Conservation (phyloP, 1,140 invertebrate genomes). For the Ladona fulva region DNA sequence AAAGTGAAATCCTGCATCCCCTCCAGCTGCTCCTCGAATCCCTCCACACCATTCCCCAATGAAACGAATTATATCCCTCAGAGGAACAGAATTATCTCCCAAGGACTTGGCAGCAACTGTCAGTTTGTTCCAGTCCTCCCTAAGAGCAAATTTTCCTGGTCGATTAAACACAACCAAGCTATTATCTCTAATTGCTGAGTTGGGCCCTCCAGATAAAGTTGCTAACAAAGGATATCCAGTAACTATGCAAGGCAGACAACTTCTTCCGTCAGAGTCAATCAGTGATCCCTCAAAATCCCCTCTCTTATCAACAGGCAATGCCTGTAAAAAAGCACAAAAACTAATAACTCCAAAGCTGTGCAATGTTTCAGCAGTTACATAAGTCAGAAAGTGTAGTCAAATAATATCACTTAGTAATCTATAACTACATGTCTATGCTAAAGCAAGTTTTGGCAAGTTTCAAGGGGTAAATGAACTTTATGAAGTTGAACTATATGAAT, state of each 20-base stretch:
- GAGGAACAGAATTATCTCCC: background rate
- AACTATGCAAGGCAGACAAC: background rate
- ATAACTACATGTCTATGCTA: no score
- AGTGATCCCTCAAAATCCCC: background rate
- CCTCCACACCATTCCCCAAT: background rate
- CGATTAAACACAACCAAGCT: background rate
- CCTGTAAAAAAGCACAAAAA: background rate
- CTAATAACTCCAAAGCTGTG: no score
- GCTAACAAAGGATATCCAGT: background rate
- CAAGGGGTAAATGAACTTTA: no score
- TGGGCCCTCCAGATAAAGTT: background rate
- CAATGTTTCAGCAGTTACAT: no score
- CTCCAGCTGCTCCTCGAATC: background rate
- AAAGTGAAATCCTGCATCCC: background rate
- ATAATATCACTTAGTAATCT: no score
- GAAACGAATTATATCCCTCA: background rate
- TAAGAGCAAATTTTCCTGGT: background rate
- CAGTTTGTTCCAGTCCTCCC: background rate
- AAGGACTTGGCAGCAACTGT: background rate
- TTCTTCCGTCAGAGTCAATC: background rate
- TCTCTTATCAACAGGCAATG: background rate
- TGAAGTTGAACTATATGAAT: no score
- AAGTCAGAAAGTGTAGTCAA: no score
- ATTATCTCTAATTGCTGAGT: background rate
- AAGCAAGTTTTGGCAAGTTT: no score